Conservation (phyloP, 1,140 invertebrate genomes). For the Caerostris darwini region DNA sequence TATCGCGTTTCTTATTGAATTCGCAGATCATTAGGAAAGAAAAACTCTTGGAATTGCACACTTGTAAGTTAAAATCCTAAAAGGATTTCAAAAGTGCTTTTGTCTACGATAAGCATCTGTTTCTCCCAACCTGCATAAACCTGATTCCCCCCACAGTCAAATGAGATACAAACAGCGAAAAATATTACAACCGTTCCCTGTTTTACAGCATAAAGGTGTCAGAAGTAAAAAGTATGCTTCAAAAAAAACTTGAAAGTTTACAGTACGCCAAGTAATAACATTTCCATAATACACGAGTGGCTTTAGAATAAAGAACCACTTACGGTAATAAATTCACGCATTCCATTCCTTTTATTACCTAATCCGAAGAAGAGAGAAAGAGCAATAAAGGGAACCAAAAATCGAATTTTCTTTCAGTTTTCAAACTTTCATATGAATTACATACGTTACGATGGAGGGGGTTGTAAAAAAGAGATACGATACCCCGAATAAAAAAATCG, state of each 20-base stretch:
- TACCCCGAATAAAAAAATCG: not conserved
- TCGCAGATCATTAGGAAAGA: too few relatives aligned
- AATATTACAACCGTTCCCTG: not conserved
- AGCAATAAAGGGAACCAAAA: constrained; percentile 51
- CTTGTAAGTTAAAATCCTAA: too few relatives aligned
- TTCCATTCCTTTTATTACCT: constrained; percentile 44
- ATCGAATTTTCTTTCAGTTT: constrained; percentile 49
- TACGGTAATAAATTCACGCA: constrained; percentile 23
- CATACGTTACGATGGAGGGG: constrained; percentile 31
- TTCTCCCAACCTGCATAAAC: not conserved
- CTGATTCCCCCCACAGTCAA: not conserved
- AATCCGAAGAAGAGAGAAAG: constrained; percentile 14
- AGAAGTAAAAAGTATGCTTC: not conserved
- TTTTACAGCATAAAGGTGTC: not conserved
- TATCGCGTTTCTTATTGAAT: too few relatives aligned
- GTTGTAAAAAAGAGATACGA: constrained; percentile 41
- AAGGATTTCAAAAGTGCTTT: not conserved
- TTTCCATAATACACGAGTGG: constrained; percentile 28
- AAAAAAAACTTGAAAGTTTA: not conserved
- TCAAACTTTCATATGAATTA: constrained; percentile 45
- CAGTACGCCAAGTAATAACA: constrained; percentile 56
- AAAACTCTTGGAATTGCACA: too few relatives aligned
- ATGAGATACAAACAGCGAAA: not conserved
- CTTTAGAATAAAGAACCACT: constrained; percentile 50
- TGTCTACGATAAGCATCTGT: not conserved